Evolutionary conservation across 2,113 vertebrate genomes (phyloP).

Genomic region (Progne subis): DNA sequence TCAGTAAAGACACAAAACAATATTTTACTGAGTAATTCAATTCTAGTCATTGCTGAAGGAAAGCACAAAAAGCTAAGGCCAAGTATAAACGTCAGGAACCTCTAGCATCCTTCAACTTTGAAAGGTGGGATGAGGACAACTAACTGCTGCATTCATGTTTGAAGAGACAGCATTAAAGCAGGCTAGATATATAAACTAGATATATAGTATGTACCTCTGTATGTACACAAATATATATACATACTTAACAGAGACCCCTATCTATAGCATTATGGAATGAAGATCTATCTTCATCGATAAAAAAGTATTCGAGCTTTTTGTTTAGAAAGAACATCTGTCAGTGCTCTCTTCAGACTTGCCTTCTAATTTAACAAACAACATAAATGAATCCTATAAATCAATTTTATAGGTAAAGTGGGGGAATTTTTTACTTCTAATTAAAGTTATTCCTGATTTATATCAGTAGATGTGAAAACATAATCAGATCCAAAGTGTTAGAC

Average conservation of each 20-base stretch:
- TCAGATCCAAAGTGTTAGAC: background rate
- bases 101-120: background rate
- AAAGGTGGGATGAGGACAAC: background rate
- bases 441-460: constrained; percentile 5
- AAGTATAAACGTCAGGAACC: background rate
- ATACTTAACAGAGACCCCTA: background rate
- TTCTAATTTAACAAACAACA: background rate
- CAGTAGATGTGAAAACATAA: background rate
- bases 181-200: background rate
- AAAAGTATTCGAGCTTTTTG: background rate
- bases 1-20: background rate
- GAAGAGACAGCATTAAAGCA: background rate
- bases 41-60: background rate
- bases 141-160: background rate
- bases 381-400: background rate
- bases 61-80: background rate
- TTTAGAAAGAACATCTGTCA: background rate
- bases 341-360: background rate
- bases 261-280: background rate
- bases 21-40: background rate
- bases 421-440: background rate
- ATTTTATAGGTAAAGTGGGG: background rate
- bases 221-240: background rate
- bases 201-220: background rate
- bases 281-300: background rate